Base-by-base conservation (phyloP, 2,888 invertebrate species). In the Protodeltote pygarga region DNA sequence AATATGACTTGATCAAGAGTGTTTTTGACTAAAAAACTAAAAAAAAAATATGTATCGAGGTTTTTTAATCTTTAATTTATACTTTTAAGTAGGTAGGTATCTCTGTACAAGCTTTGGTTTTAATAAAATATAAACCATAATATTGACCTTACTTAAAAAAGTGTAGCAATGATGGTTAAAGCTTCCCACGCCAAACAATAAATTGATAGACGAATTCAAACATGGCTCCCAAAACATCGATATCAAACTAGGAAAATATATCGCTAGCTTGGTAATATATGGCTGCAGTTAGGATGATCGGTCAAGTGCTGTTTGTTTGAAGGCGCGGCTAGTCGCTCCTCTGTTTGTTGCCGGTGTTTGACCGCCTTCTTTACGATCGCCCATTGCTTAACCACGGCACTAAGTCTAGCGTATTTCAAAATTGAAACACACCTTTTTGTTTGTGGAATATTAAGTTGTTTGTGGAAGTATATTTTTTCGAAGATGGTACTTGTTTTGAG, bases 281-380 rank as follows among this genome's bases (percentile, higher is more conserved):
- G 69, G 57, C 57, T 51, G 64, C 48, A 50, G 66, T 65, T 76
- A 79, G 76, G 79, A 81, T 81, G 85, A 86, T 89, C 86, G 88
- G 85, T 89, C 82, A 84, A 89, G 89, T 87, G 78, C 76, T 85
- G 84, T 82, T 84, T 85, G 82, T 73, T 68, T 67, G 73, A 65
- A 80, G 81, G 83, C 72, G 85, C 79, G 86, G 77, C 64, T 66
- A 65, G 81, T 70, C 89, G 75, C 91, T 70, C 91, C 89, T 79
- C 58, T 90, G 82, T 90, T 89, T 90, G 83, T 75, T 29, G 51
- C 69, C 65, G 52, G 57, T 87, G 89, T 87, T 89, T 89, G 85
- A 81, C 73, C 82, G 79, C 64, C 65, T 85, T 89, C 88, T 91
- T 91, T 91, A 91, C 78, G 79, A 77, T 67, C 69, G 69, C 75